Evolutionary conservation across 1,140 invertebrate species (phyloP).

Genomic region (Procambarus virginalis): DNA sequence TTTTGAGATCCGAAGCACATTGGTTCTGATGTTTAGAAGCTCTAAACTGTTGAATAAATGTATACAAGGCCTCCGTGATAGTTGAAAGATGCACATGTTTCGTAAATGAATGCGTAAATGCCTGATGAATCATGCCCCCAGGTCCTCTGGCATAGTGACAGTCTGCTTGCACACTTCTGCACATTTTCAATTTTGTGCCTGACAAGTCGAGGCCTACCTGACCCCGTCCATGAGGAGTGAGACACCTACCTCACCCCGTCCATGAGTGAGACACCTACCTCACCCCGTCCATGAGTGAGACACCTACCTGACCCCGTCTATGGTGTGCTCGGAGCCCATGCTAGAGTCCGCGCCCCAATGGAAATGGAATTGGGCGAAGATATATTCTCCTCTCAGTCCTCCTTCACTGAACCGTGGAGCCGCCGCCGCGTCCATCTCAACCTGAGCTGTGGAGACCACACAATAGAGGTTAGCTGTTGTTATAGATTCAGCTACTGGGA

Average conservation of each 20-base stretch:
- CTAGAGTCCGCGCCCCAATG: conserved; percentile 89
- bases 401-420: conserved; percentile 61
- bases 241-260: not conserved
- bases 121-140: too few relatives aligned
- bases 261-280: too few relatives aligned
- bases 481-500: too few relatives aligned
- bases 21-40: too few relatives aligned
- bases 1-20: too few relatives aligned
- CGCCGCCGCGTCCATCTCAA: conserved; percentile 61
- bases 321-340: conserved; percentile 89
- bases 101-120: not conserved
- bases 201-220: not conserved
- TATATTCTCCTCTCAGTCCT: conserved; percentile 80
- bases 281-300: not conserved
- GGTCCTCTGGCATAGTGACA: too few relatives aligned
- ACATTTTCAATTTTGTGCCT: too few relatives aligned
- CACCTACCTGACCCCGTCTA: conserved; percentile 80
- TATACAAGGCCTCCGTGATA: too few relatives aligned
- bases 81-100: too few relatives aligned
- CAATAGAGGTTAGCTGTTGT: too few relatives aligned
- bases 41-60: too few relatives aligned
- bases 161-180: too few relatives aligned
- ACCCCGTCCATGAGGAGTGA: not conserved
- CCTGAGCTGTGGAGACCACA: conserved; percentile 52
- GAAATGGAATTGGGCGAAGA: conserved; percentile 88